Conservation (phyloP, 2,888 invertebrate species). For the Nephrocerus scutellatus region DNA sequence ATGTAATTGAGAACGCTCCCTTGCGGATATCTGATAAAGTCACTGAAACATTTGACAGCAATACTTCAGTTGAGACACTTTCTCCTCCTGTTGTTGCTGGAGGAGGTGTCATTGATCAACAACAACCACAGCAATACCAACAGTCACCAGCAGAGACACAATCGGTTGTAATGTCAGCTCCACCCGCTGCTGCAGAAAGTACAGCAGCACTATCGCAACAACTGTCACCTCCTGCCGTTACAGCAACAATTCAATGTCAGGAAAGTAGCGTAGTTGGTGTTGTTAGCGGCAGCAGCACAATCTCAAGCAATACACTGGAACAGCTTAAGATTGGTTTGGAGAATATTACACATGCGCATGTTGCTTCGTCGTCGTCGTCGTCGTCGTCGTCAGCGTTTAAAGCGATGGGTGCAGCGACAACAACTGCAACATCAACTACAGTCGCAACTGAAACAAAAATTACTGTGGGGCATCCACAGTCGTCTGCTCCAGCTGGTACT, state of each 20-base stretch:
- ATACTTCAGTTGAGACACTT: conserved; percentile 11
- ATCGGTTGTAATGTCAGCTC: conserved; percentile 28
- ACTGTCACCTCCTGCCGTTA: conserved; percentile 1
- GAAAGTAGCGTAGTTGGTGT: conserved; percentile 4
- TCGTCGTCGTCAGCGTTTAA: conserved; percentile 28
- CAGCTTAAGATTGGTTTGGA: conserved; percentile 54
- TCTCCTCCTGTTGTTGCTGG: neutral
- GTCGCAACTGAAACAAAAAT: conserved; percentile 7
- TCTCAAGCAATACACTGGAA: conserved; percentile 52
- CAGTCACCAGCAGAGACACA: no score
- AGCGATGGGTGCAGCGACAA: conserved; percentile 21
- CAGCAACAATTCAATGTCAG: no score
- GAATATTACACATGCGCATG: conserved; percentile 53
- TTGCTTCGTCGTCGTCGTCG: conserved; percentile 35
- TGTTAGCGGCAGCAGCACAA: conserved; percentile 33
- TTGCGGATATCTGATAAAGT: no score
- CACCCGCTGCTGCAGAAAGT: conserved; percentile 11
- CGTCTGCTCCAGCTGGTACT: neutral
- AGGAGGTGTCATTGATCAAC: no score
- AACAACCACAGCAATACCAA: neutral
- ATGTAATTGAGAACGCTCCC: no score
- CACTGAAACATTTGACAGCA: no score
- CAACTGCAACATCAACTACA: conserved; percentile 12
- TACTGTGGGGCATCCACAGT: no score
- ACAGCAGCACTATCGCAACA: conserved; percentile 11